phyloP scores from a whole-genome alignment of 2,888 invertebrate species.

The Pomacea canaliculata region DNA sequence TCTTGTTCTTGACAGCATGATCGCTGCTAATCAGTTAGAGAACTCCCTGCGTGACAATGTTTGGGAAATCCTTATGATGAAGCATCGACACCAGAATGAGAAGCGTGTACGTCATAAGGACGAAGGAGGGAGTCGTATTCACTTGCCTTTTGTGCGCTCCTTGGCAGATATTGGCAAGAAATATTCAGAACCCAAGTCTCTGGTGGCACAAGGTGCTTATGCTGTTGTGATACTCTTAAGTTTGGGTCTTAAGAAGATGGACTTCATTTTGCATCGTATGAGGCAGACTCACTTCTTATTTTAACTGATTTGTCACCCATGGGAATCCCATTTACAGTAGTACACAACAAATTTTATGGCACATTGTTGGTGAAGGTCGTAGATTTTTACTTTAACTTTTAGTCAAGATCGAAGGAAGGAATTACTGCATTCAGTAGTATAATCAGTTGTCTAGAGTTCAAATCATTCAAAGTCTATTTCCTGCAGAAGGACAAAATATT shows the following conservation, averaged over 20 bases:
- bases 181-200: constrained; percentile 76
- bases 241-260: constrained; percentile 4
- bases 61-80: constrained; percentile 86
- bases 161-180: constrained; percentile 96
- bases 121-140: constrained; percentile 58
- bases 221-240: background rate
- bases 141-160: constrained; percentile 77
- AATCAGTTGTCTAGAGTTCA: too few species aligned
- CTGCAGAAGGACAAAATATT: too few species aligned
- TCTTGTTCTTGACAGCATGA: constrained; percentile 89
- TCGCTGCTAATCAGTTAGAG: constrained; percentile 81
- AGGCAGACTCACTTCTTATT: too few species aligned
- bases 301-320: too few species aligned
- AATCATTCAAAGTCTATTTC: too few species aligned
- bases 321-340: too few species aligned
- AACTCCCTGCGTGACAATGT: constrained; percentile 82
- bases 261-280: background rate
- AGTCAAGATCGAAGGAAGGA: too few species aligned
- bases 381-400: too few species aligned
- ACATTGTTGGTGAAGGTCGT: too few species aligned
- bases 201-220: constrained; percentile 32
- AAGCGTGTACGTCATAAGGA: constrained; percentile 64
- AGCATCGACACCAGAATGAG: constrained; percentile 95
- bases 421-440: too few species aligned
- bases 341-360: too few species aligned